Percentiles rank a stretch among this genome's conserved stretches.
phyloP scores from a whole-genome alignment of 1,140 invertebrate species.

The Polypedilum vanderplanki region DNA sequence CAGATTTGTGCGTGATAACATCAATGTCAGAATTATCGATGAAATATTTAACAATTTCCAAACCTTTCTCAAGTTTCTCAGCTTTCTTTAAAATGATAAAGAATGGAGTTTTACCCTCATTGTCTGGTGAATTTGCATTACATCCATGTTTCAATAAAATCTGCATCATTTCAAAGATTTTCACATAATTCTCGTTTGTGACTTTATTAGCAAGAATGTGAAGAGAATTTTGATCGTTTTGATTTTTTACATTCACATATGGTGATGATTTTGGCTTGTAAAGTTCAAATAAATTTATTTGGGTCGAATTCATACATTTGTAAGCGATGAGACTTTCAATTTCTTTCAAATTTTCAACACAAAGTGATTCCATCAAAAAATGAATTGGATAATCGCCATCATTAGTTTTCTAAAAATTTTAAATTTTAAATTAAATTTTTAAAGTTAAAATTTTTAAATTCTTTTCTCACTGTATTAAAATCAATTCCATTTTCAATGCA shows the following conservation, averaged over 20 bases:
- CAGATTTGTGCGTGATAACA: background rate
- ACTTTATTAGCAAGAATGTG: background rate
- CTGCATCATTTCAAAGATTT: background rate
- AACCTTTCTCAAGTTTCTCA: background rate
- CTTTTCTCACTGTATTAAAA: too few species aligned
- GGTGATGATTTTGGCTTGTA: background rate
- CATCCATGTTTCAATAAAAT: background rate
- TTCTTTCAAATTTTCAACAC: conserved; percentile 17
- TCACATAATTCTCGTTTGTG: conserved; percentile 1
- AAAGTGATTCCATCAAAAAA: background rate
- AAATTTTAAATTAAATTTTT: too few species aligned
- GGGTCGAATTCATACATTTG: background rate
- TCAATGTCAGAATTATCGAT: background rate
- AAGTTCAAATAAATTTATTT: background rate
- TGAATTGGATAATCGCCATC: background rate
- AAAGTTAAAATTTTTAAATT: too few species aligned
- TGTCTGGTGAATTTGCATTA: background rate
- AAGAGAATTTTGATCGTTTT: background rate
- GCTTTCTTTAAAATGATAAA: background rate
- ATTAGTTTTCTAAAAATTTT: too few species aligned
- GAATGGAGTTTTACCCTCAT: background rate
- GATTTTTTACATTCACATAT: background rate
- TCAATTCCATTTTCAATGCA: too few species aligned
- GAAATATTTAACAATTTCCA: background rate
- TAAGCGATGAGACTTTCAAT: background rate